phyloP scores from a whole-genome alignment of 2,113 vertebrate species.

The Sisor rabdophorus region DNA sequence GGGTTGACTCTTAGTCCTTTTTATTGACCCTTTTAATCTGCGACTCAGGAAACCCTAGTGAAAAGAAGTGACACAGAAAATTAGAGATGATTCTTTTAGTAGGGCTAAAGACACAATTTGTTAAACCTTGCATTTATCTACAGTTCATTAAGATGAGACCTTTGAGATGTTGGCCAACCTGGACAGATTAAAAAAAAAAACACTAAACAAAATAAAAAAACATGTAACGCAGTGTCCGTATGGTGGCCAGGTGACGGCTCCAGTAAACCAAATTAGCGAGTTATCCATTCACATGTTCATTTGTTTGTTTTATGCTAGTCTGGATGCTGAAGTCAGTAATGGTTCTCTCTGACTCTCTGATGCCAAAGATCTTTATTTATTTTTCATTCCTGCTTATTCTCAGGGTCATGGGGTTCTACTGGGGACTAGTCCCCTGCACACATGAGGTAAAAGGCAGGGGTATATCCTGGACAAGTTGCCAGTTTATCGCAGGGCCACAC shows the following conservation, averaged over 20 bases:
- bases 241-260: neutral
- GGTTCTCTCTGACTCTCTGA: too few relatives aligned
- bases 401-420: too few relatives aligned
- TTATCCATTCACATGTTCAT: too few relatives aligned
- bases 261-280: neutral
- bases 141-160: neutral
- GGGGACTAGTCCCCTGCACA: too few relatives aligned
- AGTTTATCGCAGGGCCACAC: too few relatives aligned
- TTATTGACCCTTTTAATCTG: conserved; percentile 93
- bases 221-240: too few relatives aligned
- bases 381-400: too few relatives aligned
- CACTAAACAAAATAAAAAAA: neutral
- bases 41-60: conserved; percentile 69
- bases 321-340: neutral
- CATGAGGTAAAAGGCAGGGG: too few relatives aligned
- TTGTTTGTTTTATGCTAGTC: too few relatives aligned
- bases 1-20: conserved; percentile 97
- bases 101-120: neutral
- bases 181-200: neutral
- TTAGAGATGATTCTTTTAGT: neutral
- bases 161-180: neutral
- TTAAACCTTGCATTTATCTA: neutral
- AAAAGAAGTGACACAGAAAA: conserved; percentile 32
- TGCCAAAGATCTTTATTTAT: too few relatives aligned
- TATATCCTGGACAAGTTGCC: too few relatives aligned